These are phyloP conservation scores for Pocillopora meandrina DNA, from an alignment of 92 coral and sea anemone species.

Conservation along the genomic window DNA sequence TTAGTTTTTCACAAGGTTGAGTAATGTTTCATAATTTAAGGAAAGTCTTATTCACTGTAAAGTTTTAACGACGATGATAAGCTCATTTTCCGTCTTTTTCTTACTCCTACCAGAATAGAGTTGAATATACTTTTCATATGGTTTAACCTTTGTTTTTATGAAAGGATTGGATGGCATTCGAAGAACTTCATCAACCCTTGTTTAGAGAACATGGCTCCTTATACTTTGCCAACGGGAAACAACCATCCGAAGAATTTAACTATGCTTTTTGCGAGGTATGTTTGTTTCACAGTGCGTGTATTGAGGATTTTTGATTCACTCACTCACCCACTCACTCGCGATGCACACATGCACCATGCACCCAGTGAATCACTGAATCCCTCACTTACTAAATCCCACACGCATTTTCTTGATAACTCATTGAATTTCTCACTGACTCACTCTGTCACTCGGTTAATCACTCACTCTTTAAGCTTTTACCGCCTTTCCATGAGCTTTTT, in stretches of 20 bases:
- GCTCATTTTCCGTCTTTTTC: neutral
- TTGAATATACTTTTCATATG: no score
- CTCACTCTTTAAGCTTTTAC: neutral
- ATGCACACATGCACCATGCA: neutral
- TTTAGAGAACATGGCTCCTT: constrained; percentile 66
- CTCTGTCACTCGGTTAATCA: neutral
- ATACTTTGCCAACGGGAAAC: constrained; percentile 45
- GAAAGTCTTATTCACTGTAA: neutral
- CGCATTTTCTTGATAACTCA: neutral
- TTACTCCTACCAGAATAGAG: neutral
- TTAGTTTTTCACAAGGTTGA: neutral
- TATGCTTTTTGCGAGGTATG: constrained; percentile 71
- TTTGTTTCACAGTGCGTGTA: neutral
- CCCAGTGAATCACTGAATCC: no score
- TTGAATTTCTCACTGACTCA: neutral
- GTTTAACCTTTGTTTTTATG: neutral
- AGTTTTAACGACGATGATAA: neutral
- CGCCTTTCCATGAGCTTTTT: no score
- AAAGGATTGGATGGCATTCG: constrained; percentile 82
- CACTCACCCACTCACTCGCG: neutral
- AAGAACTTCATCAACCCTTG: constrained; percentile 64
- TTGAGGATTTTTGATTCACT: neutral
- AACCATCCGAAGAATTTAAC: constrained; percentile 55
- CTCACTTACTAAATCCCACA: neutral
- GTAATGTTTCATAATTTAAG: neutral